phyloP scores from a whole-genome alignment of 2,113 vertebrate genomes.

The Labeo rohita region DNA sequence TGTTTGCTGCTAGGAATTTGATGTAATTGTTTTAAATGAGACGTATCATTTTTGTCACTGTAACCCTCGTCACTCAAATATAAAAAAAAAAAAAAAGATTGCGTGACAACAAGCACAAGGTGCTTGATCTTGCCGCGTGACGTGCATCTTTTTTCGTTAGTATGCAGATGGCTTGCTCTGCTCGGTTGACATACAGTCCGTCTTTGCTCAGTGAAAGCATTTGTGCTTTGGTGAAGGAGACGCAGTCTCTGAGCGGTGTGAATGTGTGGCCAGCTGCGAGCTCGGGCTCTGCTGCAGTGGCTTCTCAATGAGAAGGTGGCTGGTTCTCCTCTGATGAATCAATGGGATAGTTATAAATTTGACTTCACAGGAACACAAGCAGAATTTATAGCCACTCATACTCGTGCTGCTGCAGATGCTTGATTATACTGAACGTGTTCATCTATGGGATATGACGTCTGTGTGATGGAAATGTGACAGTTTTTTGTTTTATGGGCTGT shows the following conservation, averaged over 20 bases:
- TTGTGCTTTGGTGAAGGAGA: conserved; percentile 35
- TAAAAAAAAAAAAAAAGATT: background rate
- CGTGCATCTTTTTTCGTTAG: conserved; percentile 35
- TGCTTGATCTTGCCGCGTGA: background rate
- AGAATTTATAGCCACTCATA: conserved; percentile 20
- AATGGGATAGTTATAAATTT: conserved; percentile 32
- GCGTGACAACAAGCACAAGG: background rate
- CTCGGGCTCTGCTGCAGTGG: background rate
- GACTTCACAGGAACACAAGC: conserved; percentile 7
- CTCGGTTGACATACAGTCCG: conserved; percentile 21
- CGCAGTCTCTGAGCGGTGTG: conserved; percentile 19
- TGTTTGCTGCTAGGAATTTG: background rate
- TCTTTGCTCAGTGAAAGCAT: conserved; percentile 41
- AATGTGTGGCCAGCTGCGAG: conserved; percentile 26
- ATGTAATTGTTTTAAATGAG: background rate
- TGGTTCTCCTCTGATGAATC: background rate
- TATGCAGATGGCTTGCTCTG: conserved; percentile 35
- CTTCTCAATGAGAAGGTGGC: conserved; percentile 1
- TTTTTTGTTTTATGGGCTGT: background rate
- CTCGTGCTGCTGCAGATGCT: background rate
- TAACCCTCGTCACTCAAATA: background rate
- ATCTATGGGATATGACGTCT: background rate
- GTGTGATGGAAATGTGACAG: background rate
- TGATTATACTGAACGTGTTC: background rate
- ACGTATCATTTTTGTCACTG: background rate